Conservation (phyloP, 2,797 vertebrate genomes). For the Varecia variegata region DNA sequence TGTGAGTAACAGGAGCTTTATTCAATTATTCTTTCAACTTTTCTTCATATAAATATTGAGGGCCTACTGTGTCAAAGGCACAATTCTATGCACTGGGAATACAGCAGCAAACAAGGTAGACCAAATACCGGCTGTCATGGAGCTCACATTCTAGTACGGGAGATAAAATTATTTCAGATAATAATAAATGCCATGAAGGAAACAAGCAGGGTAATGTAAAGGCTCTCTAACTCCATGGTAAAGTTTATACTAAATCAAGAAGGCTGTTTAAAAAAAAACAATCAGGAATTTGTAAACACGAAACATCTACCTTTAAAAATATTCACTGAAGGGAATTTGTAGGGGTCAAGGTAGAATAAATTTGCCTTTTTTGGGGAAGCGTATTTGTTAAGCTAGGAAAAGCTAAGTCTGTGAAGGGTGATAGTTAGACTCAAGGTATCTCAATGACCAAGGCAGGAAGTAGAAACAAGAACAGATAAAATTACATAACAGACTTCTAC, state of each 20-base stretch:
- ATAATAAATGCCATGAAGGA: neutral
- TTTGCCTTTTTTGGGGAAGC: neutral
- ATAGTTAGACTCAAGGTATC: neutral
- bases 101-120: neutral
- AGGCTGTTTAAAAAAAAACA: neutral
- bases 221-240: neutral
- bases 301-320: constrained; percentile 7
- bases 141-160: neutral
- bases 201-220: neutral
- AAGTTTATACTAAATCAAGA: neutral
- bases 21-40: neutral
- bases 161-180: neutral
- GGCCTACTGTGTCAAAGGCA: neutral
- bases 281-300: neutral
- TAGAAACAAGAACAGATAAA: neutral
- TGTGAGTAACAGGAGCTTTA: neutral
- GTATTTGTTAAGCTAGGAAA: neutral
- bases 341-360: neutral
- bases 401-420: neutral
- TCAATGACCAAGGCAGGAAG: neutral
- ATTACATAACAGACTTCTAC: neutral
- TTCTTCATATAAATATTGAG: neutral
- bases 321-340: neutral
- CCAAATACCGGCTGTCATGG: neutral
- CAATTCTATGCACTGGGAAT: neutral